Base-by-base conservation (phyloP, 2,113 vertebrate species). In the Paedocypris sp. region DNA sequence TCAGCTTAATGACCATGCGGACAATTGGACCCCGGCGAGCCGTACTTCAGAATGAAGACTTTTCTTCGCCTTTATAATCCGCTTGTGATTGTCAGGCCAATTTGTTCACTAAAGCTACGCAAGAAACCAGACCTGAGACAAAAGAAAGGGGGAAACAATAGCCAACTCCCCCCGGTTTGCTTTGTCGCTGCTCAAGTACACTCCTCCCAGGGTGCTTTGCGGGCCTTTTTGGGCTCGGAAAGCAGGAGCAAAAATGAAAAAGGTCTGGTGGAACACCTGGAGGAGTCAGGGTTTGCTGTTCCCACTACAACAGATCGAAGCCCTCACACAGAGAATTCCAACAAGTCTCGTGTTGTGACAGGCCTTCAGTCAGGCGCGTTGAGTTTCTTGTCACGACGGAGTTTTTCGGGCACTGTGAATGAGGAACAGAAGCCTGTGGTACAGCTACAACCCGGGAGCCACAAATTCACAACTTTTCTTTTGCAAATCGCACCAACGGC, bases 51-150 rank as follows among this genome's bases (percentile, higher is more conserved):
- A 85, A 87, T 82, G 67, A 52, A 79, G 74, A 61, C 80, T 72
- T 92, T 88, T 87, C 86, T 90, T 78, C 84, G 48, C 48, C 67
- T 83, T 78, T 81, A 82, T 84, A 88, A 88, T 75, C 79, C 84
- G 82, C 91, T 88, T 88, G 84, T 89, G 83, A 83, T 82, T 87
- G 87, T 81, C 85, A 78, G 85, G 78, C 77, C 87, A 92, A 92
- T 91, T 93, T 93, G 91, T 83, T 86, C 83, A 90, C 93, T 93
- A 93, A 93, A 93, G 88, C 90, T 88, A 85, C 87, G 86, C 86
- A 82, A 90, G 80, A 86, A 79, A 53, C 53, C 79, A 70, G 72
- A 89, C 86, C 87, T 78, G 83, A 88, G 86, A 92, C 88, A 95
- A 93, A 91, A 81, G 70, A 79, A 77, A 83, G 1, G 68, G 77